These are phyloP conservation scores for Ormia ochracea DNA, from an alignment of 2,888 invertebrate genomes.

Conservation along the genomic window DNA sequence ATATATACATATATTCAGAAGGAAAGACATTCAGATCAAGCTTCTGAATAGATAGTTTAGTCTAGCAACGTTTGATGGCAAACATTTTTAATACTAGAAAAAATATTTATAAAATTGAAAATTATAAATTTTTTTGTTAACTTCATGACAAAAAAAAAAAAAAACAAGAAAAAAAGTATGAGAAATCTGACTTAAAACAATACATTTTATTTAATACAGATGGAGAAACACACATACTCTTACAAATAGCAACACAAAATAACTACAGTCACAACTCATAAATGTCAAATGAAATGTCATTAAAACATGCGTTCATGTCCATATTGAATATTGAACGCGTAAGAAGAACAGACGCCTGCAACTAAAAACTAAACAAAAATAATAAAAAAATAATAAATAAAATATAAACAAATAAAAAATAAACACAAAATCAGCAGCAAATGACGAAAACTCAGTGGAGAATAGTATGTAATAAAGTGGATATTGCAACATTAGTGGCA, in stretches of 20 bases:
- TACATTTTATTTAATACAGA: not conserved
- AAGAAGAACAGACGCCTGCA: constrained; percentile 4
- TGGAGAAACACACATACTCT: not conserved
- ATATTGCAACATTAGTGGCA: constrained; percentile 32
- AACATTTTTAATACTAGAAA: constrained; percentile 55
- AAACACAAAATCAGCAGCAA: constrained; percentile 22
- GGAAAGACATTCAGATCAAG: too few relatives aligned
- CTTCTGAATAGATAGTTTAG: too few relatives aligned
- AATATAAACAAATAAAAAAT: constrained; percentile 12
- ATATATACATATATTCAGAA: too few relatives aligned
- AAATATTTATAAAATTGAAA: constrained; percentile 53
- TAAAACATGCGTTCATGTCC: constrained; percentile 63
- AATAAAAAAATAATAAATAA: constrained; percentile 33
- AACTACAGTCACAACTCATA: constrained; percentile 58
- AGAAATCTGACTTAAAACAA: constrained; percentile 45
- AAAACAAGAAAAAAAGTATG: not conserved
- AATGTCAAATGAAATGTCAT: constrained; percentile 63
- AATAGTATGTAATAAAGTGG: constrained; percentile 63
- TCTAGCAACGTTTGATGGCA: constrained; percentile 14
- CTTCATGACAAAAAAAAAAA: too few relatives aligned
- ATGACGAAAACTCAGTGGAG: constrained; percentile 21
- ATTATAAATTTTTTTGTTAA: constrained; percentile 28
- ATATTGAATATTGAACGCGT: constrained; percentile 46
- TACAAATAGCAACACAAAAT: constrained; percentile 26
- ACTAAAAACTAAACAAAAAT: constrained; percentile 37